Evolutionary conservation across 2,113 vertebrate species (phyloP).

Genomic region (Ictalurus furcatus): DNA sequence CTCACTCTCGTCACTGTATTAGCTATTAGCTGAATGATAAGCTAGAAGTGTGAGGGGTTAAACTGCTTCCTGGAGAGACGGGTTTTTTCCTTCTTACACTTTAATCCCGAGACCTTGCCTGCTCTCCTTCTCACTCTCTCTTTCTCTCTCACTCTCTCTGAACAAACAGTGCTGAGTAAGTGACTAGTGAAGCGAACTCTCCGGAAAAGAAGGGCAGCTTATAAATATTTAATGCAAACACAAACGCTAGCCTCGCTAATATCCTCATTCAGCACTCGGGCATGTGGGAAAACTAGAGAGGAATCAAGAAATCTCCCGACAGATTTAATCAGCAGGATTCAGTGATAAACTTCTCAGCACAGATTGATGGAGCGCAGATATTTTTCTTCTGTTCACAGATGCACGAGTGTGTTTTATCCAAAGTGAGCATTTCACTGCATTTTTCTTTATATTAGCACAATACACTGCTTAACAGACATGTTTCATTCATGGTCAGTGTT

Average conservation of each 20-base stretch:
- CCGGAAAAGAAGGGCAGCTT: constrained; percentile 39
- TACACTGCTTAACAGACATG: background rate
- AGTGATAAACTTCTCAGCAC: background rate
- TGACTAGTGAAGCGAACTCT: constrained; percentile 35
- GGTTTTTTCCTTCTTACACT: background rate
- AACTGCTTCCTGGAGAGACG: background rate
- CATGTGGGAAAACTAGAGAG: constrained; percentile 8
- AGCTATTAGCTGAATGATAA: background rate
- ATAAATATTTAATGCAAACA: constrained; percentile 47
- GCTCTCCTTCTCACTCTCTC: background rate
- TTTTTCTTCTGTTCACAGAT: background rate
- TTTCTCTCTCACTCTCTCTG: background rate
- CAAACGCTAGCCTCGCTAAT: constrained; percentile 17
- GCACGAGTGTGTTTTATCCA: background rate
- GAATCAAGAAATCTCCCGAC: background rate
- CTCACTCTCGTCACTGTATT: background rate
- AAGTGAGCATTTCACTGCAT: background rate
- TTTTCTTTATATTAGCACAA: background rate
- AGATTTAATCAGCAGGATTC: background rate
- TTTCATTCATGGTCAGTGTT: background rate
- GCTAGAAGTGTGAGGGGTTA: background rate
- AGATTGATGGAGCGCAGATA: too few relatives aligned
- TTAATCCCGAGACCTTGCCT: background rate
- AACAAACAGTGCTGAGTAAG: constrained; percentile 43
- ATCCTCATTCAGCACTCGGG: background rate